Conservation (phyloP, 2,797 vertebrate species). For the Hephaestus fuliginosus region DNA sequence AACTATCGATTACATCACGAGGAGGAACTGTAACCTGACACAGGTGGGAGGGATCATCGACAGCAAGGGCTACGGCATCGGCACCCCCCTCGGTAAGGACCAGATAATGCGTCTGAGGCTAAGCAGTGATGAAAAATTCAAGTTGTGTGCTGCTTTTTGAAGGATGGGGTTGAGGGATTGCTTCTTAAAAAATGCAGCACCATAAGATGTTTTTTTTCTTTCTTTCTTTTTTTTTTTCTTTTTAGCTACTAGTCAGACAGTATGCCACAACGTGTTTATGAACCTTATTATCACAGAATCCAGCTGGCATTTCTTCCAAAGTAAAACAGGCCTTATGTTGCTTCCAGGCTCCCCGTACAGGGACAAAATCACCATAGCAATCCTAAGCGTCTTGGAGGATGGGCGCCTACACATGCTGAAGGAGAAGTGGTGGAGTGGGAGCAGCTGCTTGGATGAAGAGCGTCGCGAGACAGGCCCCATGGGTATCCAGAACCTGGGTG, state of each 20-base stretch:
- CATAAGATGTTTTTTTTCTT: constrained; percentile 3
- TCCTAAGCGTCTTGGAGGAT: constrained; percentile 96
- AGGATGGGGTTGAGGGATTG: constrained; percentile 16
- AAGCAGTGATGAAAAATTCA: neutral
- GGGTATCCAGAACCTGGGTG: constrained; percentile 97
- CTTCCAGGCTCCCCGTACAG: constrained; percentile 95
- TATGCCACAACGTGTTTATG: constrained; percentile 66
- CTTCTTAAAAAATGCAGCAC: constrained; percentile 32
- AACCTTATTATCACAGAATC: constrained; percentile 75
- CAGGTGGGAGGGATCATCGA: constrained; percentile 97
- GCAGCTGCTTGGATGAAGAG: constrained; percentile 94
- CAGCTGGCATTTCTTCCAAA: constrained; percentile 72
- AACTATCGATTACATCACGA: constrained; percentile 96
- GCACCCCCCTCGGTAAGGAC: constrained; percentile 95
- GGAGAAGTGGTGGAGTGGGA: constrained; percentile 98
- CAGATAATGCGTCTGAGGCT: constrained; percentile 4
- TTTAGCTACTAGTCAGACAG: constrained; percentile 52
- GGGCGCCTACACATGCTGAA: constrained; percentile 97
- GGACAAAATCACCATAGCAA: constrained; percentile 98
- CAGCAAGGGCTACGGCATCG: constrained; percentile 98
- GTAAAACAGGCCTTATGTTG: constrained; percentile 72
- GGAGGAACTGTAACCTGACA: constrained; percentile 97
- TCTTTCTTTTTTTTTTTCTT: too few relatives aligned
- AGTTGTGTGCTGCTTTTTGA: constrained; percentile 38
- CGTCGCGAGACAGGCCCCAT: constrained; percentile 95